A percentile compares a stretch with the other conserved stretches of the same genome.
phyloP scores from a whole-genome alignment of 2,888 invertebrate genomes.

The Drosophila stalkeri region DNA sequence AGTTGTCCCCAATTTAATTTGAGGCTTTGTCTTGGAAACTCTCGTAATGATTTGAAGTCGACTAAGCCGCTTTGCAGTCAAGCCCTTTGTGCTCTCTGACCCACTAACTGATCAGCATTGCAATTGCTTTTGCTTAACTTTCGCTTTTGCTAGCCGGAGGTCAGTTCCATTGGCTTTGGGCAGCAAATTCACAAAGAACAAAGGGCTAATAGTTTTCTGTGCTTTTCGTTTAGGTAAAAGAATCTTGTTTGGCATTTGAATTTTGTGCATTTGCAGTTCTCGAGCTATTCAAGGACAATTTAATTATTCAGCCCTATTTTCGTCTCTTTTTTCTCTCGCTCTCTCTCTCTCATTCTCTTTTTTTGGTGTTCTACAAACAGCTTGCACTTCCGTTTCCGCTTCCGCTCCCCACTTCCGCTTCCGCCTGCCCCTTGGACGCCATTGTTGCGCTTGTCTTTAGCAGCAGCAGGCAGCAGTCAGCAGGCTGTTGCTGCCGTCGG shows the following conservation, averaged over 20 bases:
- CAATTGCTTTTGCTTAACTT: slow-evolving; percentile 49
- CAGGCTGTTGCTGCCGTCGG: slow-evolving; percentile 64
- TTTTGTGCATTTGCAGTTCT: slow-evolving; percentile 53
- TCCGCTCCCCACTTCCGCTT: slow-evolving; percentile 13
- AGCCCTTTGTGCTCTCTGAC: slow-evolving; percentile 28
- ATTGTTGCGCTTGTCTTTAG: slow-evolving; percentile 72
- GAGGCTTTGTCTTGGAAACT: not conserved
- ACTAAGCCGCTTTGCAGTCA: slow-evolving; percentile 37
- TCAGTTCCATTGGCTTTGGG: slow-evolving; percentile 30
- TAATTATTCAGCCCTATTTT: slow-evolving; percentile 72
- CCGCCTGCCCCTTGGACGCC: slow-evolving; percentile 51
- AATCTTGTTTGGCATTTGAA: slow-evolving; percentile 56
- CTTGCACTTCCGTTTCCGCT: slow-evolving; percentile 70
- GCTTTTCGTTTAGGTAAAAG: slow-evolving; percentile 7
- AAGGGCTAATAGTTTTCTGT: not conserved
- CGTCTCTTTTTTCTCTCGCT: not conserved
- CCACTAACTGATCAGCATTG: slow-evolving; percentile 54
- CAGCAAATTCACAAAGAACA: slow-evolving; percentile 60
- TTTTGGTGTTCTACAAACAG: slow-evolving; percentile 53
- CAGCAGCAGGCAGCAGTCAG: slow-evolving; percentile 63
- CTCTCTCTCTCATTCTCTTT: slow-evolving; percentile 6
- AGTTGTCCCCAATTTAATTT: not conserved
- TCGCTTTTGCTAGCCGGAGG: slow-evolving; percentile 48
- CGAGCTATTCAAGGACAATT: slow-evolving; percentile 74
- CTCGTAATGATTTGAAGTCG: slow-evolving; percentile 3